Evolutionary conservation across 2,113 vertebrate species (phyloP).

Genomic region (Oenanthe oenanthe): DNA sequence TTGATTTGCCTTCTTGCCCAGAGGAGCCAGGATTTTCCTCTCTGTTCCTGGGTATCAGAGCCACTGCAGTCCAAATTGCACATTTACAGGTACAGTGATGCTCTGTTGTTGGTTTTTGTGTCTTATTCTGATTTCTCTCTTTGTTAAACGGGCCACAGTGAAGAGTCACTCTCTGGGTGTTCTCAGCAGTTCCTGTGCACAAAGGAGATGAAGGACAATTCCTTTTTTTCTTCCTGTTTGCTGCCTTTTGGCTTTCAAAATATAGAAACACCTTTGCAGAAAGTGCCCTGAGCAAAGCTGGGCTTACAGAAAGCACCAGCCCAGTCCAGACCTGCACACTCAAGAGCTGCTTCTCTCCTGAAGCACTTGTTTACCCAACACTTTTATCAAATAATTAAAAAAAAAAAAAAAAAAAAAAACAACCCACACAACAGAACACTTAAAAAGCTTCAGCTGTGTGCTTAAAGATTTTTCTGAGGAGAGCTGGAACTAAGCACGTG

Average conservation of each 20-base stretch:
- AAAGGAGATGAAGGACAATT: neutral
- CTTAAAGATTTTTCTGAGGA: neutral
- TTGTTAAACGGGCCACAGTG: neutral
- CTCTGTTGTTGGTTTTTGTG: neutral
- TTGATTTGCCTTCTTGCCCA: neutral
- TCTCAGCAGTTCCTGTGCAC: neutral
- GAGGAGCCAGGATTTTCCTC: neutral
- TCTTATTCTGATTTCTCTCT: neutral
- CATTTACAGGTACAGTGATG: rapidly evolving
- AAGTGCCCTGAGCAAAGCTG: neutral
- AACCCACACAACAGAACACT: neutral
- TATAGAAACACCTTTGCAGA: neutral
- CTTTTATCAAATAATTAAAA: neutral
- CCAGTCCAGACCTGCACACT: neutral
- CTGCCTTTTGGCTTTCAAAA: neutral
- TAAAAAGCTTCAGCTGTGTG: neutral
- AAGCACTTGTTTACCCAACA: neutral
- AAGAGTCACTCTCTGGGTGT: neutral
- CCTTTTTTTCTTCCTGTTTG: neutral
- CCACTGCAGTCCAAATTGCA: neutral
- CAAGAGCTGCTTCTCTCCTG: neutral
- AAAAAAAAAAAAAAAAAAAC: too few relatives aligned
- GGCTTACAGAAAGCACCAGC: neutral
- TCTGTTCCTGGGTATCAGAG: neutral
- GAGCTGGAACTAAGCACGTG: neutral